Conservation (phyloP, 2,113 vertebrate genomes). For the Tupaia chinensis region DNA sequence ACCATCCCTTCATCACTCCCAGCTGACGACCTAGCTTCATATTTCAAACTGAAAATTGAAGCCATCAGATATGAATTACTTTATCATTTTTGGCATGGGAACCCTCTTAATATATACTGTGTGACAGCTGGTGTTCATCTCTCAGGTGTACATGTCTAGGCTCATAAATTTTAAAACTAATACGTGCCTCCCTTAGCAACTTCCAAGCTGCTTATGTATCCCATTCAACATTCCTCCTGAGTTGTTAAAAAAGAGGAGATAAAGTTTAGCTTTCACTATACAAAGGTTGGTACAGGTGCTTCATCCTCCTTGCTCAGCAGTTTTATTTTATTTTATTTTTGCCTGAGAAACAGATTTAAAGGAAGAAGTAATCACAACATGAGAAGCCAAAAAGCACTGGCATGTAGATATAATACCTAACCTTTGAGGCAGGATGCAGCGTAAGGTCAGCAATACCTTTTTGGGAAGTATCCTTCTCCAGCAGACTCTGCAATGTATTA, state of each 20-base stretch:
- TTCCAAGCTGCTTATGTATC: neutral
- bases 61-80: slow-evolving; percentile 47
- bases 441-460: neutral
- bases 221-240: neutral
- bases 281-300: neutral
- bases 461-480: neutral
- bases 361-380: neutral
- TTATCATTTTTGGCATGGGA: slow-evolving; percentile 47
- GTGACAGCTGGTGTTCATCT: slow-evolving; percentile 57
- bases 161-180: slow-evolving; percentile 53
- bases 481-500: too few relatives aligned
- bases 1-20: neutral
- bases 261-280: neutral
- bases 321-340: neutral
- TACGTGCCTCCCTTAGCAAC: neutral
- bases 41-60: slow-evolving; percentile 55
- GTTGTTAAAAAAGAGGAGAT: neutral
- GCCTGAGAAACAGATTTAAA: neutral
- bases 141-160: neutral
- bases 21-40: slow-evolving; percentile 31
- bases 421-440: too few relatives aligned
- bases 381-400: neutral
- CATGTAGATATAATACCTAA: too few relatives aligned
- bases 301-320: neutral
- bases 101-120: neutral